phyloP scores from a whole-genome alignment of 92 coral and sea anemone genomes.

The Siderastrea radians region DNA sequence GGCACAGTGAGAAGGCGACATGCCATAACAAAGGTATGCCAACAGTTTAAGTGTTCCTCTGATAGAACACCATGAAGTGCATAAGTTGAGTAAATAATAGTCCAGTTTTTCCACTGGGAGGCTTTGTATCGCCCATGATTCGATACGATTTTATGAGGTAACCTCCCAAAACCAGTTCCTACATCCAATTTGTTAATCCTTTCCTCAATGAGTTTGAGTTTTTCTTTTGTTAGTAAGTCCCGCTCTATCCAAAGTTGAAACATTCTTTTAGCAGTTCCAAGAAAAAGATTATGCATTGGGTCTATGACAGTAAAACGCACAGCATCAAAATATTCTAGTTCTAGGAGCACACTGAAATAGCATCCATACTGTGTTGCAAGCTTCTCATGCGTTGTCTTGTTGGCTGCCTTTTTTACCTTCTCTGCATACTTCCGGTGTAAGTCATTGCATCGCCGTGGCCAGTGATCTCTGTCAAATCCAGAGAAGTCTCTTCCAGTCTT shows the following conservation, averaged over 20 bases:
- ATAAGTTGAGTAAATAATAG: conserved; percentile 23
- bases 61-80: conserved; percentile 53
- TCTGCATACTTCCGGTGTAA: conserved; percentile 28
- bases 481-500: too few relatives aligned
- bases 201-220: conserved; percentile 15
- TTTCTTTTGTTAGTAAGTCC: conserved; percentile 21
- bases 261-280: conserved; percentile 50
- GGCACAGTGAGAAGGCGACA: conserved; percentile 15
- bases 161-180: conserved; percentile 47
- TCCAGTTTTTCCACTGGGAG: too few relatives aligned
- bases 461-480: conserved; percentile 28
- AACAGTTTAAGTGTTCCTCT: conserved; percentile 3
- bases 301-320: conserved; percentile 34
- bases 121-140: conserved; percentile 45
- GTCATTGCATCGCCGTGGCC: conserved; percentile 29
- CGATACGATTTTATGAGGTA: conserved; percentile 45
- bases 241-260: conserved; percentile 43
- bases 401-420: conserved; percentile 14
- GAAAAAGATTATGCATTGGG: conserved; percentile 46
- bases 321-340: conserved; percentile 47
- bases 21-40: too few relatives aligned
- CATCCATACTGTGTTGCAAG: too few relatives aligned
- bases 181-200: background rate
- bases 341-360: background rate
- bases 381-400: background rate